Evolutionary conservation across 1,140 invertebrate species (phyloP), one percentile per base, ranked within the genome.

Genomic region (Drosophila suzukii): DNA sequence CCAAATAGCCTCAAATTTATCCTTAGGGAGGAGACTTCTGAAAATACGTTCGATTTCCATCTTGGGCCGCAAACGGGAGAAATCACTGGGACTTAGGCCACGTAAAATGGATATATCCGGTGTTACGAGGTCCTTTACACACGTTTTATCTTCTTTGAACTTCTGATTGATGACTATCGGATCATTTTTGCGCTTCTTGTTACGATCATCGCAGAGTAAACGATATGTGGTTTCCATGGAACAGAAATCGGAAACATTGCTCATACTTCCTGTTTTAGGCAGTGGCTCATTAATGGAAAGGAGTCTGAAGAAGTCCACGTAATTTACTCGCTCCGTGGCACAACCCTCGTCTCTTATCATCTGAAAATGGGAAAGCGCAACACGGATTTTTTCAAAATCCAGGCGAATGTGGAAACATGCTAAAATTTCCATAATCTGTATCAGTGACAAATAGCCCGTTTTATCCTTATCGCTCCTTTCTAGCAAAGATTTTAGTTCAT

Each of bases 221-320:
- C 81, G 72, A 61, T 91, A 91, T 8, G 76, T 85, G 4, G 89
- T 91, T 7, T 83, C 61, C 61, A 86, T 74, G 4, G 59, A 67
- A 10, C 72, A 57, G 2, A 47, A 11, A 61, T 67, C 61, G 2
- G 53, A 8, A 32, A 73, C 68, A 5, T 49, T 53, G 1, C 39
- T 56, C 20, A 79, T 67, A 32, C 55, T 75, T 1, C 71, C 79
- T 12, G 24, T 66, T 13, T 62, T 75, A 3, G 89, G 89, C n/a
- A 91, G 15, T 0, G 82, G 79, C 36, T 70, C 46, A 17, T 90
- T 75, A 0, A 76, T 63, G 32, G 72, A 71, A 0, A 91, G 50
- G 8, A 91, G 27, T 5, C 49, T 55, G 12, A 75, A 84, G 27
- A 91, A 81, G 1, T 84, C 55, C 7, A 67, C 41, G 10, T 79